A percentile compares a stretch with the other conserved stretches of the same genome.
phyloP scores from a whole-genome alignment of 2,797 vertebrate genomes.

The Pangasius larnaudii region DNA sequence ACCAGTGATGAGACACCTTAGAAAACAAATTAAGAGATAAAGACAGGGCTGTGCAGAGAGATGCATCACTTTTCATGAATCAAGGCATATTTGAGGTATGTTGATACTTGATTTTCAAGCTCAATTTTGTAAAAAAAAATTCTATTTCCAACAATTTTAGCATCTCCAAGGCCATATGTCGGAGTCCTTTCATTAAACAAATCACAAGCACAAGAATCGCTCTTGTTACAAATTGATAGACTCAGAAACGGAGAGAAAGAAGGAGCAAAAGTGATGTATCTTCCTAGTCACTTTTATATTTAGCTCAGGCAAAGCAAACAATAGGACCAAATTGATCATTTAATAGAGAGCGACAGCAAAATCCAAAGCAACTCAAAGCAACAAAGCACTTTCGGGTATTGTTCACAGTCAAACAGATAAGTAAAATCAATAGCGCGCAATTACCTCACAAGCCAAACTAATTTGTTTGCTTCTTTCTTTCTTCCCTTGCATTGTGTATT shows the following conservation, averaged over 20 bases:
- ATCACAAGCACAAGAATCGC: slow-evolving; percentile 12
- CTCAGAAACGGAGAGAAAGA: background rate
- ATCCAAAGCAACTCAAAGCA: slow-evolving; percentile 24
- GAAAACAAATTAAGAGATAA: background rate
- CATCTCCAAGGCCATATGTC: background rate
- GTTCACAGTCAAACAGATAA: slow-evolving; percentile 63
- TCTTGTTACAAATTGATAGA: slow-evolving; percentile 21
- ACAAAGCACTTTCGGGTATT: slow-evolving; percentile 39
- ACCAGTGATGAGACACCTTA: background rate
- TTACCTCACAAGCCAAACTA: slow-evolving; percentile 61
- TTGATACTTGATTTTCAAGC: background rate
- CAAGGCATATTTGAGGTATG: background rate
- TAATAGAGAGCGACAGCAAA: slow-evolving; percentile 50
- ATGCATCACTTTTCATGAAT: background rate
- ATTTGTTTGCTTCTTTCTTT: slow-evolving; percentile 53
- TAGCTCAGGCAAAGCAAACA: slow-evolving; percentile 39
- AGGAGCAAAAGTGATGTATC: slow-evolving; percentile 18
- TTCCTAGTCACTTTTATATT: slow-evolving; percentile 38
- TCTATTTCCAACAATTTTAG: background rate
- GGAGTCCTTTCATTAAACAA: slow-evolving; percentile 12
- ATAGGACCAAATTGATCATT: slow-evolving; percentile 45
- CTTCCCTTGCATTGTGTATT: slow-evolving; percentile 33
- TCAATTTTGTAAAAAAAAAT: background rate
- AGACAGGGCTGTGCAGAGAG: background rate
- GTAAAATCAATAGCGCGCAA: slow-evolving; percentile 70